phyloP scores from a whole-genome alignment of 2,888 invertebrate species.

The Cancer borealis region DNA sequence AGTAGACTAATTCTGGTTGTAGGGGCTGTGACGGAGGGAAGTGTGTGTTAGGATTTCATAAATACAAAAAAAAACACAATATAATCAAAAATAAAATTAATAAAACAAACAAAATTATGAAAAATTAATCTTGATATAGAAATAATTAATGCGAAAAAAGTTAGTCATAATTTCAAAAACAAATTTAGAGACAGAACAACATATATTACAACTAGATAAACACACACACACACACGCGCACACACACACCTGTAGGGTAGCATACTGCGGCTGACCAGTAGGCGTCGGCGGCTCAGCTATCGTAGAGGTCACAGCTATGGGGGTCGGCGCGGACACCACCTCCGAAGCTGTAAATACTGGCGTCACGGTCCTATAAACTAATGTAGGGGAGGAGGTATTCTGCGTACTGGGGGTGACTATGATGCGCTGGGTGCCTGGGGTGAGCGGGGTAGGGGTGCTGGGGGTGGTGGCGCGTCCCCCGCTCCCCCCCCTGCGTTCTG shows the following conservation, averaged over 20 bases:
- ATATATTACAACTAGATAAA: no score
- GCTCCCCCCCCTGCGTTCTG: conserved; percentile 13
- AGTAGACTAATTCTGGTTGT: conserved; percentile 76
- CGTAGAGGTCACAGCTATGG: conserved; percentile 46
- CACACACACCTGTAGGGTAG: conserved; percentile 71
- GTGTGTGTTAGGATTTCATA: neutral
- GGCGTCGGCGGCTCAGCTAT: conserved; percentile 48
- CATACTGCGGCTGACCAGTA: conserved; percentile 75
- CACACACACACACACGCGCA: neutral
- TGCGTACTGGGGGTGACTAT: conserved; percentile 72
- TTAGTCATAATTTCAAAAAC: no score
- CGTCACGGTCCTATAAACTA: conserved; percentile 74
- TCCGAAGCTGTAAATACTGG: conserved; percentile 63
- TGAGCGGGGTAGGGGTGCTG: conserved; percentile 56
- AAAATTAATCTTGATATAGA: no score
- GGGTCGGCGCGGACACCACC: conserved; percentile 61
- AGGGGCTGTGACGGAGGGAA: conserved; percentile 65
- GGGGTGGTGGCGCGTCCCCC: conserved; percentile 55
- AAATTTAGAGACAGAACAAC: no score
- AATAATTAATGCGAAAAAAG: no score
- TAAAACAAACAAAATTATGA: no score
- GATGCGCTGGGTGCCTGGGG: conserved; percentile 76
- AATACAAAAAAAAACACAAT: no score
- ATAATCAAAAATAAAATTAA: no score
- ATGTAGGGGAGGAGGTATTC: conserved; percentile 67